Conservation (phyloP, 2,113 vertebrate species). For the Ibidorhyncha struthersii region DNA sequence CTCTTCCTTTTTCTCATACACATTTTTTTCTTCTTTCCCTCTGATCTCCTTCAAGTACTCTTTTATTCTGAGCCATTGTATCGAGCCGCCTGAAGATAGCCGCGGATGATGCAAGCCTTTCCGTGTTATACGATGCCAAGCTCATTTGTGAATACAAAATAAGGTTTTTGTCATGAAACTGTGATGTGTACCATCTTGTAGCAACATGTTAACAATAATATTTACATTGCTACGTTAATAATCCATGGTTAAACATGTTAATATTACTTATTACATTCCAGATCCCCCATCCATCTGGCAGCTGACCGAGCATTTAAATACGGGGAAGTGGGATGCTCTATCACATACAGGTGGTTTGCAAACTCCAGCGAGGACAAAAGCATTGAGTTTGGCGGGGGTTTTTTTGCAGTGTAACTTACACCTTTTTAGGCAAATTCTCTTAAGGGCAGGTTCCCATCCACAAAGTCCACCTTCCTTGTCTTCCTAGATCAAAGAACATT, state of each 20-base stretch:
- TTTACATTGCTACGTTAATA: background rate
- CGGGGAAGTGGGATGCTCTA: accelerated
- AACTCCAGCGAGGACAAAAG: background rate
- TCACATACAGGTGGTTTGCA: background rate
- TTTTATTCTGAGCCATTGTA: background rate
- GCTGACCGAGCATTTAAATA: background rate
- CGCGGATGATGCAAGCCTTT: background rate
- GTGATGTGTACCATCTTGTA: background rate
- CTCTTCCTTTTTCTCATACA: background rate
- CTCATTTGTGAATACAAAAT: background rate
- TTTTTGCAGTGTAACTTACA: no score
- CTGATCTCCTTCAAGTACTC: background rate
- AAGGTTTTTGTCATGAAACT: background rate
- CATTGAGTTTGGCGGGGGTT: background rate
- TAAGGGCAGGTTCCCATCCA: background rate
- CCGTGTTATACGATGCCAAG: background rate
- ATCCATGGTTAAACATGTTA: background rate
- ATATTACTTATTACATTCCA: background rate
- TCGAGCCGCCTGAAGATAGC: background rate
- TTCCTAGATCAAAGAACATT: background rate
- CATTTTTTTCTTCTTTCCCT: background rate
- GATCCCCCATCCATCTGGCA: background rate
- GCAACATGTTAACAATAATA: background rate
- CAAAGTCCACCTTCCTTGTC: background rate
- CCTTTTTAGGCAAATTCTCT: background rate